Percentiles rank a stretch among this genome's conserved stretches.
These are phyloP conservation scores for Oreochromis mossambicus DNA, from an alignment of 2,797 vertebrate species.

Conservation along the genomic window DNA sequence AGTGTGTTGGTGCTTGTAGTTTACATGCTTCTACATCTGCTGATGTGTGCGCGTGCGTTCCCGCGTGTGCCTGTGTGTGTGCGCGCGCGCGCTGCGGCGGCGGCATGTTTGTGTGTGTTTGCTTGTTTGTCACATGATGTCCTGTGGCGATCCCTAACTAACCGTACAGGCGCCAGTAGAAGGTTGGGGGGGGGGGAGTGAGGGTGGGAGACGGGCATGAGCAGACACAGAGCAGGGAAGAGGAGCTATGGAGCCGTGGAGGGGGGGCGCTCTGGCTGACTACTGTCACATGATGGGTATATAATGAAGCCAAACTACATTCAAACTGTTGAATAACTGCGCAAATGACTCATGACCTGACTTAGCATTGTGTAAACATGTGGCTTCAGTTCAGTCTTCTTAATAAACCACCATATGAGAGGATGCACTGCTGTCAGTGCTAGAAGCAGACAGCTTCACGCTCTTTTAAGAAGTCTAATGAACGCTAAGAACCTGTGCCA, in stretches of 20 bases:
- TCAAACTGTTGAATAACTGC: conserved; percentile 76
- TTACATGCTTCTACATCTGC: conserved; percentile 31
- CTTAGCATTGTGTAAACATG: conserved; percentile 62
- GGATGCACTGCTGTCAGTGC: conserved; percentile 10
- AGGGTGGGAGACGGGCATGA: conserved; percentile 50
- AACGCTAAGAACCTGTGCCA: background rate
- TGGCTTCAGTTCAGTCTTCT: conserved; percentile 28
- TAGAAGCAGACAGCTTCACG: background rate
- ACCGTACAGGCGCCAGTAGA: conserved; percentile 79
- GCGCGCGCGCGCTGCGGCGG: background rate
- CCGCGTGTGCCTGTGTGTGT: background rate
- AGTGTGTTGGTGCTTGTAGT: conserved; percentile 66
- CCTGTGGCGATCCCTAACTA: conserved; percentile 79
- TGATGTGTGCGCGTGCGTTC: conserved; percentile 27
- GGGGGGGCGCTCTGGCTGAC: conserved; percentile 67
- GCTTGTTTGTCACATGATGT: conserved; percentile 83
- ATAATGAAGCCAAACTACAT: conserved; percentile 76
- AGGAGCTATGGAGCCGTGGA: conserved; percentile 49
- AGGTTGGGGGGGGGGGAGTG: conserved; percentile 34
- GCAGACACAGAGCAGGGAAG: conserved; percentile 53
- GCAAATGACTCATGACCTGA: conserved; percentile 78
- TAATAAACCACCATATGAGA: background rate
- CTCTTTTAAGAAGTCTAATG: background rate
- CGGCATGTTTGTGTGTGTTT: conserved; percentile 59
- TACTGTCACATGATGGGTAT: conserved; percentile 81